Percentiles rank a stretch among this genome's conserved stretches.
phyloP scores from a whole-genome alignment of 2,113 vertebrate species.

The Periophthalmodon schlosseri region DNA sequence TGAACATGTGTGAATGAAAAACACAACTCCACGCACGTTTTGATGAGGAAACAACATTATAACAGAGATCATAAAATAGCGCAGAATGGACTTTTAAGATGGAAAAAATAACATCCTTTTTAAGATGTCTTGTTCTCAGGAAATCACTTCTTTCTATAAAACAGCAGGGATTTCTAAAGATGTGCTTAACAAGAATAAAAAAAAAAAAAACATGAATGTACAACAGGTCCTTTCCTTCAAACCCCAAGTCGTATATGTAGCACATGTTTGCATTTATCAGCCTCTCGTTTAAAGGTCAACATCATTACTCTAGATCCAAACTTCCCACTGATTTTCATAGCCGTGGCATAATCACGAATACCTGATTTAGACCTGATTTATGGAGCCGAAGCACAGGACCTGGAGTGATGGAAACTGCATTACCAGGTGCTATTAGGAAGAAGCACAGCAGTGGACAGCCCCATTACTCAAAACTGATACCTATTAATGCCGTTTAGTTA shows the following conservation, averaged over 20 bases:
- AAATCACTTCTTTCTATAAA: neutral
- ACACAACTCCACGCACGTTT: too few relatives aligned
- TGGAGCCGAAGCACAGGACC: conserved; percentile 5
- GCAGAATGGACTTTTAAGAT: neutral
- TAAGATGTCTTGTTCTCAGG: neutral
- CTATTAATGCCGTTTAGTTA: neutral
- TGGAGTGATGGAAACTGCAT: conserved; percentile 3
- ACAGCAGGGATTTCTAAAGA: neutral
- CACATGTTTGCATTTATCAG: neutral
- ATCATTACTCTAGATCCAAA: conserved; percentile 29
- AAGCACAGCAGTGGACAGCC: neutral
- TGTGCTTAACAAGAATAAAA: neutral
- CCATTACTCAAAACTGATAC: neutral
- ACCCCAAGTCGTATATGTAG: neutral
- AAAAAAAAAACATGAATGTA: neutral
- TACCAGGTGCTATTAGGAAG: neutral
- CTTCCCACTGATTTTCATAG: conserved; percentile 16
- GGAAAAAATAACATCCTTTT: neutral
- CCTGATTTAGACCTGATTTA: conserved; percentile 14
- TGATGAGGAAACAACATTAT: too few relatives aligned
- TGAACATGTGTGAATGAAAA: too few relatives aligned
- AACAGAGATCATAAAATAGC: too few relatives aligned
- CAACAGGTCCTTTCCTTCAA: too few relatives aligned
- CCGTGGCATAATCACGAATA: conserved; percentile 10
- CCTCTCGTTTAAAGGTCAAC: conserved; percentile 29